Percentiles rank a stretch among this genome's conserved stretches.
phyloP scores from a whole-genome alignment of 2,797 vertebrate genomes.

The Syndactyla subalaris region DNA sequence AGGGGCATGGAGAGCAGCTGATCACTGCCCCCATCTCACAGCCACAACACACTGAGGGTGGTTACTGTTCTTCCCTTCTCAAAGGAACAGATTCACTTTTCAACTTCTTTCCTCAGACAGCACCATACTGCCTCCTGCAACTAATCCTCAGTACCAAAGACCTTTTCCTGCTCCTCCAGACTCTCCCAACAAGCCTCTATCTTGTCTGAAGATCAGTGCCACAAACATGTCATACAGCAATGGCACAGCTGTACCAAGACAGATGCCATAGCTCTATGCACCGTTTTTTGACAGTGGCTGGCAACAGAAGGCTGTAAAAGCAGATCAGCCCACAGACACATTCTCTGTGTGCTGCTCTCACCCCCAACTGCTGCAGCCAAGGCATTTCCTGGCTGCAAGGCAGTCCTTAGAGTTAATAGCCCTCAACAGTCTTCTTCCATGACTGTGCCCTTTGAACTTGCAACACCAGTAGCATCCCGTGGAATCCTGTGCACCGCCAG shows the following conservation, averaged over 20 bases:
- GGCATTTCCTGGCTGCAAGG: not conserved
- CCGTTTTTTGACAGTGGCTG: fast-evolving
- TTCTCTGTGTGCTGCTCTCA: fast-evolving
- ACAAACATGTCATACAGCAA: not conserved
- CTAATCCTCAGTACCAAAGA: not conserved
- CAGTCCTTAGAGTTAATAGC: not conserved
- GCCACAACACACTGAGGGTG: fast-evolving
- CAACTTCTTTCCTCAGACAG: not conserved
- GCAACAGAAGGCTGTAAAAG: not conserved
- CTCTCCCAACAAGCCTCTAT: not conserved
- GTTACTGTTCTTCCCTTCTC: not conserved
- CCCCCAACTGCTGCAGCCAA: not conserved
- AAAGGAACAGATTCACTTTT: not conserved
- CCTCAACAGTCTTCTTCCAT: not conserved
- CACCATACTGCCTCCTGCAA: not conserved
- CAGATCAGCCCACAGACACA: not conserved
- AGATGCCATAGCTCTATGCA: not conserved
- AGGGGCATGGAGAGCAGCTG: not conserved
- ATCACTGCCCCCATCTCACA: not conserved
- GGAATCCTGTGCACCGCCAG: not conserved
- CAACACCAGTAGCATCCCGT: not conserved
- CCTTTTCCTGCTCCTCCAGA: not conserved
- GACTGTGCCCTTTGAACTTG: not conserved
- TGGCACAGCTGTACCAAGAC: not conserved
- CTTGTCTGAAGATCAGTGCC: not conserved